A percentile compares a stretch with the other conserved stretches of the same genome.
phyloP scores from a whole-genome alignment of 2,113 vertebrate species.

The Nothobranchius kuhntae region DNA sequence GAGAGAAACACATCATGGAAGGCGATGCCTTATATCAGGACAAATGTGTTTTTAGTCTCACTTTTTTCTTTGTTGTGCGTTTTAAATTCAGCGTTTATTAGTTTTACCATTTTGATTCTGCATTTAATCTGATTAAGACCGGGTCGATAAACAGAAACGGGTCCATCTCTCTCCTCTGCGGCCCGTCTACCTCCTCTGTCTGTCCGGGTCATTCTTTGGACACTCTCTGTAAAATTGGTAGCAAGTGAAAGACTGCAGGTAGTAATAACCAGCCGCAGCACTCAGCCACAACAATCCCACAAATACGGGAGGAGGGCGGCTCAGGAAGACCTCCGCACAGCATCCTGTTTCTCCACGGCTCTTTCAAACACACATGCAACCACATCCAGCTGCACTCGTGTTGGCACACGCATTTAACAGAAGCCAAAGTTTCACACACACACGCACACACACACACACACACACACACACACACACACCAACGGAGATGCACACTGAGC shows the following conservation, averaged over 20 bases:
- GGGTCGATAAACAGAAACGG: slow-evolving; percentile 12
- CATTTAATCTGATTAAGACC: slow-evolving; percentile 6
- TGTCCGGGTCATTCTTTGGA: slow-evolving; percentile 18
- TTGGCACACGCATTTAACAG: too few species aligned
- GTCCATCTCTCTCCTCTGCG: not conserved
- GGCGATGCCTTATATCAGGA: not conserved
- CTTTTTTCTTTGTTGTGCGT: too few species aligned
- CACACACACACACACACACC: too few species aligned
- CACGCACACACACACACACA: not conserved
- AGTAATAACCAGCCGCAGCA: slow-evolving; percentile 21
- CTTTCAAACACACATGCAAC: not conserved
- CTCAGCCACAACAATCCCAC: slow-evolving; percentile 24
- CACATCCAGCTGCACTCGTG: not conserved
- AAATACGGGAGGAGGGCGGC: slow-evolving; percentile 12
- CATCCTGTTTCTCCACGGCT: slow-evolving; percentile 12
- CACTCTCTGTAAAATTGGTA: slow-evolving; percentile 19
- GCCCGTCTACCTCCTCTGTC: not conserved
- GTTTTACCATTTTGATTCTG: not conserved
- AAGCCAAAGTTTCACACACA: not conserved
- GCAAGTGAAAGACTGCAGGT: slow-evolving; percentile 24
- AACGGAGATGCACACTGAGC: slow-evolving; percentile 1
- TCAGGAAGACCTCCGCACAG: slow-evolving; percentile 31
- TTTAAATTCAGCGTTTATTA: too few species aligned
- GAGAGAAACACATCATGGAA: not conserved
- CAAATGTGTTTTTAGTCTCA: not conserved